Conservation (phyloP, 1,140 invertebrate species). For the Calliopsis andreniformis region DNA sequence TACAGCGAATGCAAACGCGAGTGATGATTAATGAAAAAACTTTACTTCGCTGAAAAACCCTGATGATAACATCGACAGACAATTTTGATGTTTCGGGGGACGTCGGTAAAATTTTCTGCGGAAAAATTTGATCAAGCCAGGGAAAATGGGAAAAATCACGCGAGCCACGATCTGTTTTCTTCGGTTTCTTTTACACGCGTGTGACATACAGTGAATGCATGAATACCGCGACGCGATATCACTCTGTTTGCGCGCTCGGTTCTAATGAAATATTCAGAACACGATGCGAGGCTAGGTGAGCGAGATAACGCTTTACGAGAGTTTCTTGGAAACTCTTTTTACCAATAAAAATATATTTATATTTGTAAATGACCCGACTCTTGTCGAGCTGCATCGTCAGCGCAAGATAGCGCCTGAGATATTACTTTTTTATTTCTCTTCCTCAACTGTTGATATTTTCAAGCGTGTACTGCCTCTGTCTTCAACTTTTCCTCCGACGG, state of each 20-base stretch:
- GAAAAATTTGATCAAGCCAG: not conserved
- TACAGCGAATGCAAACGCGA: not conserved
- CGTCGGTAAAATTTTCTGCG: not conserved
- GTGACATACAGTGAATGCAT: constrained; percentile 8
- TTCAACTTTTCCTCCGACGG: no score
- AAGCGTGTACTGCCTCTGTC: no score
- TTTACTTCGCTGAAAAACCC: not conserved
- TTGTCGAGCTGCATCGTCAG: not conserved
- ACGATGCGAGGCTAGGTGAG: not conserved
- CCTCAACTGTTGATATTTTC: no score
- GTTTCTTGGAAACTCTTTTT: constrained; percentile 29
- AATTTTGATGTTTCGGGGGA: not conserved
- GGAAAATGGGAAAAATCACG: not conserved
- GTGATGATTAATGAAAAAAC: not conserved
- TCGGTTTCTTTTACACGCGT: not conserved
- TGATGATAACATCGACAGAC: not conserved
- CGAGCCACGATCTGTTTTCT: not conserved
- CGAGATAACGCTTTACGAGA: not conserved
- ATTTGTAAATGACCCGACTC: constrained; percentile 4
- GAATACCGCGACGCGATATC: constrained; percentile 10
- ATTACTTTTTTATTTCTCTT: no score
- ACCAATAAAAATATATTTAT: constrained; percentile 21
- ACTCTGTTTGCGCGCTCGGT: constrained; percentile 13
- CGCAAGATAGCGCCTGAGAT: not conserved
- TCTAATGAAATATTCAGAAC: constrained; percentile 46